phyloP scores from a whole-genome alignment of 1,140 invertebrate species.

The Mactra quadrangularis region DNA sequence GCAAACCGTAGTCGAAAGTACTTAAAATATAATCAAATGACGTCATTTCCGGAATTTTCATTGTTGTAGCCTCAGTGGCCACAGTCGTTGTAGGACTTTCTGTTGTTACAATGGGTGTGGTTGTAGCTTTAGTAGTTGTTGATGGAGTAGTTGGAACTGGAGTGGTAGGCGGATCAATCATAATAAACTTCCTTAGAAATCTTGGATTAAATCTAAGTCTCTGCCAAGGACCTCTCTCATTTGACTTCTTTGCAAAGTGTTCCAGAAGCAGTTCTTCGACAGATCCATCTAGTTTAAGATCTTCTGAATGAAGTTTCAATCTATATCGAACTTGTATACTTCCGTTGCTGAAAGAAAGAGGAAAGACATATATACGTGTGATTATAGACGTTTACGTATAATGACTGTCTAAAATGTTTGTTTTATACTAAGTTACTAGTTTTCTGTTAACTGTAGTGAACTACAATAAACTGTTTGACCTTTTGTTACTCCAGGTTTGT shows the following conservation, averaged over 20 bases:
- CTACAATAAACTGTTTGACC: too few species aligned
- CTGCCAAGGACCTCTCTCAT: constrained; percentile 49
- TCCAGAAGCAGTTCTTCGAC: constrained; percentile 19
- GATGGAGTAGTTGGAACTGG: background rate
- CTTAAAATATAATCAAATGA: background rate
- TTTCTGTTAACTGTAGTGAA: too few species aligned
- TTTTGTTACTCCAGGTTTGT: too few species aligned
- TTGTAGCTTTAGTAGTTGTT: background rate
- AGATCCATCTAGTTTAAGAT: constrained; percentile 20
- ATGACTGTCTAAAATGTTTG: background rate
- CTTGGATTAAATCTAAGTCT: constrained; percentile 22
- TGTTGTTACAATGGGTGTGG: background rate
- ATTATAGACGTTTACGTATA: background rate
- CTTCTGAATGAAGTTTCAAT: constrained; percentile 20
- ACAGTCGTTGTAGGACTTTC: background rate
- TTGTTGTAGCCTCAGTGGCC: background rate
- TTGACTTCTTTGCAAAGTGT: constrained; percentile 43
- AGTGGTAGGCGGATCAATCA: constrained; percentile 9
- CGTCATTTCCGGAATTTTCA: background rate
- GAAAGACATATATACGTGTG: background rate
- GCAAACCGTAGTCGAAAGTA: background rate
- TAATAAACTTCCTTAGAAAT: constrained; percentile 16
- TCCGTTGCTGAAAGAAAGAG: constrained; percentile 46
- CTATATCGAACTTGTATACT: constrained; percentile 34
- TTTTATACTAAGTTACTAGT: too few species aligned